Percentiles rank a stretch among this genome's conserved stretches.
phyloP scores from a whole-genome alignment of 1,140 invertebrate genomes.

The Drosophila sp. region DNA sequence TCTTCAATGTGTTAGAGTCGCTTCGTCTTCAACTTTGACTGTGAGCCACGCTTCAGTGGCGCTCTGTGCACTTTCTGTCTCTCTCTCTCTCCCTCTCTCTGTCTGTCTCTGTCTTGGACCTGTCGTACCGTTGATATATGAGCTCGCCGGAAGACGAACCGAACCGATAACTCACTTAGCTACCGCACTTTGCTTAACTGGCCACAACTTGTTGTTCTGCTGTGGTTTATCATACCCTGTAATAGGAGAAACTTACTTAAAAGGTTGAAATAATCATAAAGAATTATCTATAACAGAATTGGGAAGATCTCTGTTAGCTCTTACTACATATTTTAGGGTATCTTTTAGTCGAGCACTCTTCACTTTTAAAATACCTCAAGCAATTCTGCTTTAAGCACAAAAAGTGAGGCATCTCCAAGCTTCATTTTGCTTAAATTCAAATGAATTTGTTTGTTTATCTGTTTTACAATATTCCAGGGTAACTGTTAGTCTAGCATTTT shows the following conservation, averaged over 20 bases:
- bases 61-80: constrained; percentile 22
- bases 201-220: not conserved
- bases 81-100: too few species aligned
- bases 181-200: constrained; percentile 54
- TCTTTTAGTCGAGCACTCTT: too few species aligned
- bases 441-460: too few species aligned
- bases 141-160: constrained; percentile 56
- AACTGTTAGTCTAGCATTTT: not conserved
- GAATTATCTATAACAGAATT: too few species aligned
- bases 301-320: too few species aligned
- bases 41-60: constrained; percentile 71
- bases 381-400: too few species aligned
- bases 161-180: constrained; percentile 70
- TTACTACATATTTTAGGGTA: too few species aligned
- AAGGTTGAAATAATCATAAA: not conserved
- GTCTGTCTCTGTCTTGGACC: constrained; percentile 1
- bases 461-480: not conserved
- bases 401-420: too few species aligned
- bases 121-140: constrained; percentile 63
- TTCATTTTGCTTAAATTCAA: too few species aligned
- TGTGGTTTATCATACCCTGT: constrained; percentile 3
- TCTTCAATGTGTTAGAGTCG: constrained; percentile 68
- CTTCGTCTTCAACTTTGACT: constrained; percentile 45
- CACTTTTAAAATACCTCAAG: too few species aligned
- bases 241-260: not conserved